phyloP scores from a whole-genome alignment of 2,888 invertebrate species.

The Zygogramma bicolorata region DNA sequence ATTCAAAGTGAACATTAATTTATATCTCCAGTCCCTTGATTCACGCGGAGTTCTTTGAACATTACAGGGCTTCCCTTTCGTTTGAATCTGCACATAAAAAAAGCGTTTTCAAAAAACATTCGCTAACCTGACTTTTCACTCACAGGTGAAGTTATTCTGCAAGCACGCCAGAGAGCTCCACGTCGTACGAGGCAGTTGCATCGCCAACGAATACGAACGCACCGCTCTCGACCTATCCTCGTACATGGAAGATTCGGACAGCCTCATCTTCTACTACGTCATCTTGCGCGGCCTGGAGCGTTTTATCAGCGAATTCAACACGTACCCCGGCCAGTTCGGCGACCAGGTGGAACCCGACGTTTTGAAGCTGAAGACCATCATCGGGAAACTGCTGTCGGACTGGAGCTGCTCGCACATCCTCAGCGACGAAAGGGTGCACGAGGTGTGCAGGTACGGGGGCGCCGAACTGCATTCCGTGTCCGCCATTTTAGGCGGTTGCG shows the following conservation, averaged over 20 bases:
- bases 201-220: conserved; percentile 84
- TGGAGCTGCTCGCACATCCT: conserved; percentile 81
- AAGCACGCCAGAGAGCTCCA: conserved; percentile 87
- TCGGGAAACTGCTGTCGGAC: conserved; percentile 81
- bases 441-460: conserved; percentile 93
- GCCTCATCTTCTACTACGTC: conserved; percentile 90
- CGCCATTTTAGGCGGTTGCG: conserved; percentile 87
- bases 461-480: conserved; percentile 95
- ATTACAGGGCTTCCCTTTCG: no score
- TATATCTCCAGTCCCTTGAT: no score
- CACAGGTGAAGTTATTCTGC: conserved; percentile 84
- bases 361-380: conserved; percentile 81
- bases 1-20: no score
- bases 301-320: conserved; percentile 88
- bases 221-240: conserved; percentile 59
- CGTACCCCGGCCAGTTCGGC: conserved; percentile 89
- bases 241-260: conserved; percentile 82
- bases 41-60: no score
- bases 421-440: conserved; percentile 94
- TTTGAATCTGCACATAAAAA: no score
- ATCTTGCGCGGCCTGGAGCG: conserved; percentile 91
- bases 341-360: conserved; percentile 82
- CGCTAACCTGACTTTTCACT: no score
- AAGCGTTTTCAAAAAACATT: no score
- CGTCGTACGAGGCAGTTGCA: conserved; percentile 82